Conservation (phyloP, 2,113 vertebrate species). For the Gallinago media region DNA sequence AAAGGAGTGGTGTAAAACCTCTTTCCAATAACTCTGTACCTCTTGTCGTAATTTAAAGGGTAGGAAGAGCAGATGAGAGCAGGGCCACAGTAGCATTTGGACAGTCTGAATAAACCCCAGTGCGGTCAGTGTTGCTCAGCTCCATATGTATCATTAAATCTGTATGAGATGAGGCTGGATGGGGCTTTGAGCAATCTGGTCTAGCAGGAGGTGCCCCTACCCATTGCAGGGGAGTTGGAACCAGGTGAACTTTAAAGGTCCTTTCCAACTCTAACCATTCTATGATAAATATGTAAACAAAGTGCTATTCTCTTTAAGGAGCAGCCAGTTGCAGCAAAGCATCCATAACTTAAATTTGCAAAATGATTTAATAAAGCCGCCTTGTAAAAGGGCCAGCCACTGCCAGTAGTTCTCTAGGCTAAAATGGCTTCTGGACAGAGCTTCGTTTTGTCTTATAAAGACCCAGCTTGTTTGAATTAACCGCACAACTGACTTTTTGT, state of each 20-base stretch:
- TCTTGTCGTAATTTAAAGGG: neutral
- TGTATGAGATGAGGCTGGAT: neutral
- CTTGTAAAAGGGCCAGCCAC: neutral
- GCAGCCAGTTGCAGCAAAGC: neutral
- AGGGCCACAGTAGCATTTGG: neutral
- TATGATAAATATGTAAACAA: neutral
- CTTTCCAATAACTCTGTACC: neutral
- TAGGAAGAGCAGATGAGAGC: neutral
- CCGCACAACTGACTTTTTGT: neutral
- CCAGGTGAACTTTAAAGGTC: neutral
- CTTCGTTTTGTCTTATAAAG: neutral
- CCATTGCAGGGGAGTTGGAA: neutral
- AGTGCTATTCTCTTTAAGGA: neutral
- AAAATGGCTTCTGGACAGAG: neutral
- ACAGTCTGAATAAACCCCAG: neutral
- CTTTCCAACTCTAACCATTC: neutral
- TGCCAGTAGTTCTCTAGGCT: neutral
- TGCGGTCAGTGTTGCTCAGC: neutral
- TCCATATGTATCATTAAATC: neutral
- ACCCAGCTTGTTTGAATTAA: neutral
- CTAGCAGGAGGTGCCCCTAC: neutral
- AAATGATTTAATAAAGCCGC: neutral
- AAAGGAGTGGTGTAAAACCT: neutral
- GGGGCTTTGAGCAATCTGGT: neutral
- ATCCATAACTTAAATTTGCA: neutral